Evolutionary conservation across 2,888 invertebrate genomes (phyloP).

Genomic region (Ophraella communa): DNA sequence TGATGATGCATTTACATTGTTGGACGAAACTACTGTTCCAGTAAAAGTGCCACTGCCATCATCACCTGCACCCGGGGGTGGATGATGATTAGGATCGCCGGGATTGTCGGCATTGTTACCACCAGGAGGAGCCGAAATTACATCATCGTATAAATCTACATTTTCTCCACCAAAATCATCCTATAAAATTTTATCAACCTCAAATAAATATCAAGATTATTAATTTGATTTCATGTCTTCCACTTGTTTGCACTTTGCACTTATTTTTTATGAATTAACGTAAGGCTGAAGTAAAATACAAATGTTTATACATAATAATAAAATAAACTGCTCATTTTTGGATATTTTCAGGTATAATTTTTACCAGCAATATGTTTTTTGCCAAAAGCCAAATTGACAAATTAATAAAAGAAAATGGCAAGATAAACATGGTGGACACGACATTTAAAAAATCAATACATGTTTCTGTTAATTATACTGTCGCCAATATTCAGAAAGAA

Average conservation of each 20-base stretch:
- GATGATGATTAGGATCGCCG: conserved; percentile 65
- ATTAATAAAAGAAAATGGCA: not conserved
- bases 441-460: conserved; percentile 16
- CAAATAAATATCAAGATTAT: not conserved
- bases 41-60: conserved; percentile 76
- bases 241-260: not conserved
- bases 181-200: conserved; percentile 56
- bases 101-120: conserved; percentile 66
- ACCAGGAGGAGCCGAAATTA: conserved; percentile 81
- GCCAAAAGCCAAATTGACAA: not conserved
- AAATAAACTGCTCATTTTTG: no score
- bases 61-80: conserved; percentile 64
- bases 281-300: no score
- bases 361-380: no score
- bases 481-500: not conserved
- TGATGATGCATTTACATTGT: conserved; percentile 73
- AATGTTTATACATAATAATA: no score
- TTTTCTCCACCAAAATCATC: conserved; percentile 86
- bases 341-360: no score
- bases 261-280: not conserved
- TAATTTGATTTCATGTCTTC: not conserved
- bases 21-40: conserved; percentile 64
- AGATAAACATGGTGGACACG: conserved; percentile 19
- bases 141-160: conserved; percentile 95
- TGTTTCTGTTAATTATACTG: not conserved